These are phyloP conservation scores for Struthidea cinerea DNA, from an alignment of 2,113 vertebrate genomes.

Conservation along the genomic window DNA sequence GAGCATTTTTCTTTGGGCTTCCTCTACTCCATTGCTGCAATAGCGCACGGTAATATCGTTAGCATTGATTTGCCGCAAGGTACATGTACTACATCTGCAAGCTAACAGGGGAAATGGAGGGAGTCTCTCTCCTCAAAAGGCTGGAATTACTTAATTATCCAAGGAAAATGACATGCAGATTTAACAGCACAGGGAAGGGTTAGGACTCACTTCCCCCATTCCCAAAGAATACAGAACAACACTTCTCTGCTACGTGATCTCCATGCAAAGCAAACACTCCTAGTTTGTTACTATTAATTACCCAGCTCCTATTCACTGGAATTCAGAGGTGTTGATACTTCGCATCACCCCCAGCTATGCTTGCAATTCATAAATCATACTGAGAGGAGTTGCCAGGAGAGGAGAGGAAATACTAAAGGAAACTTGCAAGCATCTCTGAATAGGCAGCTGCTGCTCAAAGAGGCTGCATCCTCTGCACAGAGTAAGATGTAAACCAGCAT, in stretches of 20 bases:
- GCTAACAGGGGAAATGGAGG: constrained; percentile 40
- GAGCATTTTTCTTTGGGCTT: constrained; percentile 29
- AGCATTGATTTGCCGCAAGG: constrained; percentile 62
- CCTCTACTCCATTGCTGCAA: constrained; percentile 1
- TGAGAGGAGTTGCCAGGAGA: constrained; percentile 8
- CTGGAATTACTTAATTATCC: constrained; percentile 63
- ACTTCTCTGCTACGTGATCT: background rate
- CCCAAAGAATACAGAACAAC: background rate
- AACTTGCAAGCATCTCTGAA: constrained; percentile 1
- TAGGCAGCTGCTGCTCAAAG: background rate
- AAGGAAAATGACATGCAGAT: constrained; percentile 45
- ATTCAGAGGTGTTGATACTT: constrained; percentile 46
- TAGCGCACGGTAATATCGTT: constrained; percentile 32
- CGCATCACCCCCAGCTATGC: constrained; percentile 1
- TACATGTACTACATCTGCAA: constrained; percentile 39
- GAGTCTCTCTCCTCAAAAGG: constrained; percentile 28
- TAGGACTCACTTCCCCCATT: constrained; percentile 8
- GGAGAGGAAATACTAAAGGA: constrained; percentile 9
- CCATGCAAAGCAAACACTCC: background rate
- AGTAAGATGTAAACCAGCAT: background rate
- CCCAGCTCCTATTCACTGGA: constrained; percentile 19
- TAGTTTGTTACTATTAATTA: constrained; percentile 56
- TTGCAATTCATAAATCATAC: constrained; percentile 60
- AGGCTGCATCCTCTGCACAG: background rate
- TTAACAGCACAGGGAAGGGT: constrained; percentile 34